phyloP scores from a whole-genome alignment of 2,113 vertebrate genomes.

The Acrocephalus kingi region DNA sequence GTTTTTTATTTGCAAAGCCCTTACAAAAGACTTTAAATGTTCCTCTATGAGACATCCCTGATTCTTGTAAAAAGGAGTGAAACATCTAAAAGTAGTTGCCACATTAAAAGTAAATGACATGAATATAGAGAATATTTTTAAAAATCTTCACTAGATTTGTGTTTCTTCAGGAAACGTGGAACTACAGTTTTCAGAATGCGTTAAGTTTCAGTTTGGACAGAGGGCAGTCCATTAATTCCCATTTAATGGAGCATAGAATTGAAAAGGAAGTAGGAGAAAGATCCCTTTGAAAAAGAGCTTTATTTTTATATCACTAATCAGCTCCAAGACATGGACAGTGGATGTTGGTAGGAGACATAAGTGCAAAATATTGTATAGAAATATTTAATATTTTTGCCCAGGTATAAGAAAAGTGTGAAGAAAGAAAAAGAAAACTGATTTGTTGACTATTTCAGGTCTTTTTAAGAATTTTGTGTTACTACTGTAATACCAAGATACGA shows the following conservation, averaged over 20 bases:
- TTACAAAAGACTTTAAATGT: not conserved
- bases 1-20: not conserved
- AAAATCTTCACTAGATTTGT: not conserved
- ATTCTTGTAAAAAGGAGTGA: not conserved
- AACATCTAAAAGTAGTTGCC: not conserved
- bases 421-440: not conserved
- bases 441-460: not conserved
- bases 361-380: not conserved
- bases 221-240: not conserved
- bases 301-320: not conserved
- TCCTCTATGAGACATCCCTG: not conserved
- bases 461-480: not conserved
- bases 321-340: not conserved
- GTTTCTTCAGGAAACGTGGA: not conserved
- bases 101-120: not conserved
- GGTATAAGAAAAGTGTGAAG: not conserved
- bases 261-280: not conserved
- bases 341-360: not conserved
- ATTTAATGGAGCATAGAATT: not conserved
- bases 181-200: not conserved
- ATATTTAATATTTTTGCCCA: not conserved
- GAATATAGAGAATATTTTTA: not conserved
- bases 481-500: not conserved
- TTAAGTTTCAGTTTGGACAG: not conserved
- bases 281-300: not conserved